phyloP scores from a whole-genome alignment of 2,797 vertebrate genomes.

The Eulemur mongoz region DNA sequence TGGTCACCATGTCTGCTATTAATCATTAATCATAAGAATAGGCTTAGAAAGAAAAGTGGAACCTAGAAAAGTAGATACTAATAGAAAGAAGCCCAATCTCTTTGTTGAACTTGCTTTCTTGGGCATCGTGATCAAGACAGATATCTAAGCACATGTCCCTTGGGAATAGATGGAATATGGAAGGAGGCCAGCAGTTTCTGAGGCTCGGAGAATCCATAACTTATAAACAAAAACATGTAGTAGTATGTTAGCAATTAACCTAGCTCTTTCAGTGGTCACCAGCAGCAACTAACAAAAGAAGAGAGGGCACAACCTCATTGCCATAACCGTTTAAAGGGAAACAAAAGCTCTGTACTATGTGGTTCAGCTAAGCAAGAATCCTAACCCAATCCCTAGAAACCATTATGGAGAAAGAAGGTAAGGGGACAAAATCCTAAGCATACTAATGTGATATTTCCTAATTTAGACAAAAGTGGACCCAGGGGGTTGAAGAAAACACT shows the following conservation, averaged over 20 bases:
- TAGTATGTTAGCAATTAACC: not conserved
- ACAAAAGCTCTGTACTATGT: not conserved
- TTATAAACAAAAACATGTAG: not conserved
- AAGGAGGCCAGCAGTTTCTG: not conserved
- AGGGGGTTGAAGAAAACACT: not conserved
- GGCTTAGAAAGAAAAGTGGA: not conserved
- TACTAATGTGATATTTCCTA: not conserved
- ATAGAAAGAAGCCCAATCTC: not conserved
- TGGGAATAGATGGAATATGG: not conserved
- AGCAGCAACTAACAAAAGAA: not conserved
- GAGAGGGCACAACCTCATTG: not conserved
- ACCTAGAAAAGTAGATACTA: not conserved
- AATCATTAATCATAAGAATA: not conserved
- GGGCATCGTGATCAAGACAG: not conserved
- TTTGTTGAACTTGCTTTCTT: not conserved
- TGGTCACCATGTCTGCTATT: not conserved
- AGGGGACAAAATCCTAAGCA: not conserved
- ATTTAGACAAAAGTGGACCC: not conserved
- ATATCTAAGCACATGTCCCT: not conserved
- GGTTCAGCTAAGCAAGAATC: not conserved
- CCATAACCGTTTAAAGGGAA: constrained; percentile 1
- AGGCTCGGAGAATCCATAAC: not conserved
- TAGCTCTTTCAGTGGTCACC: not conserved
- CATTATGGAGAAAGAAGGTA: not conserved
- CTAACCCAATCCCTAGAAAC: not conserved